Conservation (phyloP, 2,113 vertebrate genomes). For the Falco punctatus region DNA sequence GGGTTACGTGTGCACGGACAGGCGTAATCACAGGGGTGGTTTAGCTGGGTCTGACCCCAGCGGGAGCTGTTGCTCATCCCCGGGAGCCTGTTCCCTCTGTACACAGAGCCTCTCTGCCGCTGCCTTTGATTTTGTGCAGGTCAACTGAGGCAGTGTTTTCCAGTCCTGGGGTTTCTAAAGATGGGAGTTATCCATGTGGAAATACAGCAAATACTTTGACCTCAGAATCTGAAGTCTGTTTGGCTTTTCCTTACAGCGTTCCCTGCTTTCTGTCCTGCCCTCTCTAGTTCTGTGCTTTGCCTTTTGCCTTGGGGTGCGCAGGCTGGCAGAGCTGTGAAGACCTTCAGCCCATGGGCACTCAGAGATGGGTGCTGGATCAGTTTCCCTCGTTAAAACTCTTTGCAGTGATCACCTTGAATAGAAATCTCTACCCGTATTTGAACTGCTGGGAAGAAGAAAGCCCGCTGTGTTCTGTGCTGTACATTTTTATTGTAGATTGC, state of each 20-base stretch:
- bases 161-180: not conserved
- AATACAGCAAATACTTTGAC: not conserved
- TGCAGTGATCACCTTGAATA: not conserved
- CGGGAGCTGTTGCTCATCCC: not conserved
- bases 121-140: not conserved
- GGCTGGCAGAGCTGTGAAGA: not conserved
- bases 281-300: not conserved
- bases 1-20: not conserved
- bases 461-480: not conserved
- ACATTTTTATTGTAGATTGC: not conserved
- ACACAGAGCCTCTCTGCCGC: not conserved
- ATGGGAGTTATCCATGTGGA: not conserved
- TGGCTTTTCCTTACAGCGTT: not conserved
- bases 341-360: not conserved
- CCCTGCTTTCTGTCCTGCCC: not conserved
- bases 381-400: not conserved
- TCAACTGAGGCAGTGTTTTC: not conserved
- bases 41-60: not conserved
- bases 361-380: not conserved
- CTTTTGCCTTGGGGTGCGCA: not conserved
- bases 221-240: not conserved
- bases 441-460: not conserved
- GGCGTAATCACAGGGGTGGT: not conserved
- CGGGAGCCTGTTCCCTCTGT: not conserved
- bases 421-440: not conserved